Conservation (phyloP, 2,113 vertebrate genomes). For the Perca schrenkii region DNA sequence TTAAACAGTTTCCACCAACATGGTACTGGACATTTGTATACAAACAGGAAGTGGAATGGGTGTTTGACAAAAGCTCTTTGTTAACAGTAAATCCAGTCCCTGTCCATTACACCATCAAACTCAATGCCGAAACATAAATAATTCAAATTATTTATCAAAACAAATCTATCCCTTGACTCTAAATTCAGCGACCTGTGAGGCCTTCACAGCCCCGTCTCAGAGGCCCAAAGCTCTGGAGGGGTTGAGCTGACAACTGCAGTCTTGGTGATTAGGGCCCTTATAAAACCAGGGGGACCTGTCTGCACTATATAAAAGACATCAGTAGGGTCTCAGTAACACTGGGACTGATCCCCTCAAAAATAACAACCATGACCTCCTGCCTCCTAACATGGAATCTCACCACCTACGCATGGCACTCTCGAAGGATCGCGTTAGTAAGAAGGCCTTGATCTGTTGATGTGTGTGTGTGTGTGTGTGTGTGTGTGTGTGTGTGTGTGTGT, state of each 20-base stretch:
- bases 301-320: conserved; percentile 70
- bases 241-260: conserved; percentile 53
- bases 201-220: conserved; percentile 16
- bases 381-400: conserved; percentile 61
- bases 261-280: conserved; percentile 55
- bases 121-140: conserved; percentile 14
- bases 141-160: conserved; percentile 24
- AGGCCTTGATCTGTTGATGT: conserved; percentile 40
- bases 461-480: conserved; percentile 17
- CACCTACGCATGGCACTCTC: conserved; percentile 49
- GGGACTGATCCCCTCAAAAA: conserved; percentile 56
- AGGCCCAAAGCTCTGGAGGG: conserved; percentile 34
- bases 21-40: not conserved
- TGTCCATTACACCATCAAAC: conserved; percentile 24
- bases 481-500: conserved; percentile 14
- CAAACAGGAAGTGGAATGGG: not conserved
- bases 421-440: conserved; percentile 19
- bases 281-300: conserved; percentile 74
- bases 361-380: conserved; percentile 70
- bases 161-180: conserved; percentile 5
- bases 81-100: conserved; percentile 14
- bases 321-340: conserved; percentile 62
- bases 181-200: conserved; percentile 33
- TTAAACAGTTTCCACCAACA: conserved; percentile 4
- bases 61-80: conserved; percentile 20